Evolutionary conservation across 1,140 invertebrate genomes (phyloP), one percentile per base, ranked within the genome.

Genomic region (Polyergus mexicanus): DNA sequence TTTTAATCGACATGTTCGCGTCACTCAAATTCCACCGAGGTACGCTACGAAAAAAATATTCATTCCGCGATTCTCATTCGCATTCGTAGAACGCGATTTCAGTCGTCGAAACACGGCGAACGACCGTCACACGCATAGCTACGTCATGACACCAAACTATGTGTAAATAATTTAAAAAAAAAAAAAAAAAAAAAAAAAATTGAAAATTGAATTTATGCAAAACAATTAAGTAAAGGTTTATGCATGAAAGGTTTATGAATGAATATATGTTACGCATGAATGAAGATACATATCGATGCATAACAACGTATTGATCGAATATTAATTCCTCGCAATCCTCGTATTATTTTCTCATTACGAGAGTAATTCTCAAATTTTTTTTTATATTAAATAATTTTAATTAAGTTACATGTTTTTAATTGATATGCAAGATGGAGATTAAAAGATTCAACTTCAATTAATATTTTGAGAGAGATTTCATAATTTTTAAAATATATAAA

Each of bases 161-260:
- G 66, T n/a, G 13, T 22, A 74, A 72, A 60, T 44, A n/a, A n/a
- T 22, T n/a, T n/a, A n/a, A 28, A 28, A 28, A 28, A 28, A 28
- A 28, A 28, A 28, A 47, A 13, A 5, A 47, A 47, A 51, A 44
- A 80, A 54, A 47, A n/a, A 32, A 72, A 60, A 56, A 54, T 5
- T 35, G 38, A 44, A 74, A 83, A 83, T 62, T 74, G 38, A 74
- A 83, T 83, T 44, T 54, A 74, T 44, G 68, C 62, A 28, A 38
- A 80, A 22, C 11, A 32, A 7, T 72, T 38, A 38, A 58, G 35
- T 22, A 22, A 19, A 19, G 22, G 68, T 83, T 83, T 62, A 44
- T 68, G 76, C 76, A 80, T 80, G n/a, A n/a, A n/a, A n/a, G n/a
- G n/a, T n/a, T n/a, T n/a, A n/a, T n/a, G 76, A 80, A 38, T 54